Evolutionary conservation across 2,113 vertebrate species (phyloP).

Genomic region (Rissa tridactyla): DNA sequence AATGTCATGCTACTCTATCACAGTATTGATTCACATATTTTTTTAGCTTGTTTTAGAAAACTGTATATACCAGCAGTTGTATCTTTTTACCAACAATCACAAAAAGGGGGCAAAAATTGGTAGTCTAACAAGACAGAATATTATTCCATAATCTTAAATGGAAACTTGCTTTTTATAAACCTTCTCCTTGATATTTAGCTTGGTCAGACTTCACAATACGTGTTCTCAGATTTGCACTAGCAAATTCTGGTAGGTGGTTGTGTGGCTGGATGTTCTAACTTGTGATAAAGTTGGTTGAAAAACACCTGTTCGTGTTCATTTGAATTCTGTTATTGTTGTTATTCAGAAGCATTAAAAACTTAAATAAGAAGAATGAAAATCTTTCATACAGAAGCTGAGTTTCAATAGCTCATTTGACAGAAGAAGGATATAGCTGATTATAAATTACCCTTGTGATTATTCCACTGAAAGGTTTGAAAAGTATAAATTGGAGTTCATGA

Average conservation of each 20-base stretch:
- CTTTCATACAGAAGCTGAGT: background rate
- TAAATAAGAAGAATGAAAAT: background rate
- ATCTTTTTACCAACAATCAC: background rate
- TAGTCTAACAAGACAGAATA: background rate
- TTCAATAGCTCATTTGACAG: background rate
- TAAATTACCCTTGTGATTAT: background rate
- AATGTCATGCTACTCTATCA: background rate
- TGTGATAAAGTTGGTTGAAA: background rate
- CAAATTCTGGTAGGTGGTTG: background rate
- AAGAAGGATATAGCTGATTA: background rate
- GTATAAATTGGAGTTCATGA: background rate
- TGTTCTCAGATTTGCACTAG: background rate
- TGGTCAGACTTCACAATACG: background rate
- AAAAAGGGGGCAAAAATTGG: background rate
- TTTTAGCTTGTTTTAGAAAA: background rate
- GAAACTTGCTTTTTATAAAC: background rate
- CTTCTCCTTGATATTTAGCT: background rate
- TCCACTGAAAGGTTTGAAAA: background rate
- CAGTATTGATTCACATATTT: background rate
- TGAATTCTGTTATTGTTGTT: background rate
- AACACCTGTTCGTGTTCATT: background rate
- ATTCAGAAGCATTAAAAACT: background rate
- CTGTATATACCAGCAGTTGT: fast-evolving
- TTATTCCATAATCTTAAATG: background rate
- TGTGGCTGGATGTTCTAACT: background rate